These are phyloP conservation scores for Delia radicum DNA, from an alignment of 1,140 invertebrate species.

Conservation along the genomic window DNA sequence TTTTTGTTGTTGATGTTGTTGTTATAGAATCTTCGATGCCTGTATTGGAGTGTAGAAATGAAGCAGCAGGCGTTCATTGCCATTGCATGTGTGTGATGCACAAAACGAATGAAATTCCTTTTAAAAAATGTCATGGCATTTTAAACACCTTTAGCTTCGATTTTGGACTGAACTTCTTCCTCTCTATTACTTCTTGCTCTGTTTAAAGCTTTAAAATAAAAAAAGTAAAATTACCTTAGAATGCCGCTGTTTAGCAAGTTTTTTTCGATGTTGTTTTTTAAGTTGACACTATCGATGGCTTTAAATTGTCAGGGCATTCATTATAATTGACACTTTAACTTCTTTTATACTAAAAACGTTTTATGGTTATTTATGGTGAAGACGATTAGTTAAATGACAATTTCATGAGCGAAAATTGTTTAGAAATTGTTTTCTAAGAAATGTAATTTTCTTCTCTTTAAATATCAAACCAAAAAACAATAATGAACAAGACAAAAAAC, in stretches of 20 bases:
- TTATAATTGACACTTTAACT: constrained; percentile 24
- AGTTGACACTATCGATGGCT: constrained; percentile 22
- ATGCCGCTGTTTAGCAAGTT: constrained; percentile 11
- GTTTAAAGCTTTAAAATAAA: background rate
- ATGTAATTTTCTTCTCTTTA: constrained; percentile 9
- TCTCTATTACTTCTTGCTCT: background rate
- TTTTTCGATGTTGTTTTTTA: background rate
- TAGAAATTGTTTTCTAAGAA: constrained; percentile 19
- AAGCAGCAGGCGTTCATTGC: background rate
- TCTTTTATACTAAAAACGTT: constrained; percentile 13
- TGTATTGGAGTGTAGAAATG: background rate
- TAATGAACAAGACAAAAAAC: background rate
- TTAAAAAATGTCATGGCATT: constrained; percentile 22
- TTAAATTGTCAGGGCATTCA: constrained; percentile 23
- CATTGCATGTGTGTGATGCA: background rate
- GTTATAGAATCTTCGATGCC: background rate
- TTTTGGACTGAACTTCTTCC: background rate
- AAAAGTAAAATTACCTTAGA: background rate
- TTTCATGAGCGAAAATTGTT: constrained; percentile 13
- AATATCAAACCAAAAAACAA: background rate
- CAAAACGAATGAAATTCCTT: background rate
- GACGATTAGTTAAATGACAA: constrained; percentile 24
- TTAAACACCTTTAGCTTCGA: constrained; percentile 19
- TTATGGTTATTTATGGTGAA: constrained; percentile 17
- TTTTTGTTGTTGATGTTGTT: too few relatives aligned